phyloP scores from a whole-genome alignment of 2,888 invertebrate genomes.

The Rotaria sp. region DNA sequence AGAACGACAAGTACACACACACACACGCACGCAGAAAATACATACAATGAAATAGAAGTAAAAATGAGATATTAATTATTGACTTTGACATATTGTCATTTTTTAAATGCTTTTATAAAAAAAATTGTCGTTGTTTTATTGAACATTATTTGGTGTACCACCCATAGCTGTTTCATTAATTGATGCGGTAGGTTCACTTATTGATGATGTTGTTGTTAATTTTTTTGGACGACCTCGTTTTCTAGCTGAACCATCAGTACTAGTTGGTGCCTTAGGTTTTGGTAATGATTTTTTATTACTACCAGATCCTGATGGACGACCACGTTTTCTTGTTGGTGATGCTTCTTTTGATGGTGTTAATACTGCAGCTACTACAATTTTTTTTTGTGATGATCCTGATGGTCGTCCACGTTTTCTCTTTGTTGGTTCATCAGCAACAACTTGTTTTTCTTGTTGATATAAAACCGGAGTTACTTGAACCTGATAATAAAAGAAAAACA shows the following conservation, averaged over 20 bases:
- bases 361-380: not conserved
- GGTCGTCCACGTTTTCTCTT: not conserved
- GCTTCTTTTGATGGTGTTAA: not conserved
- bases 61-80: not conserved
- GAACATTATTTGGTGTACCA: not conserved
- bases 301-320: not conserved
- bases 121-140: not conserved
- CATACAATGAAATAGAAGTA: not conserved
- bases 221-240: not conserved
- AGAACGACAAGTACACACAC: constrained; percentile 16
- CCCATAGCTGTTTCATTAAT: not conserved
- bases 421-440: not conserved
- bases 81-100: not conserved
- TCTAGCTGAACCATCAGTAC: not conserved
- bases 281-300: not conserved
- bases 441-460: not conserved
- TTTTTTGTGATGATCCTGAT: not conserved
- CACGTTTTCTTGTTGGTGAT: not conserved
- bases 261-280: not conserved
- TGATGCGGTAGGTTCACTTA: not conserved
- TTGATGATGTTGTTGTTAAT: not conserved
- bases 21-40: not conserved
- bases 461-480: not conserved
- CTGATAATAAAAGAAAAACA: not conserved
- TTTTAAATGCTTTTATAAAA: not conserved